Percentiles rank a stretch among this genome's conserved stretches.
These are phyloP conservation scores for Hirtodrosophila alboralis DNA, from an alignment of 2,888 invertebrate genomes.

Conservation along the genomic window DNA sequence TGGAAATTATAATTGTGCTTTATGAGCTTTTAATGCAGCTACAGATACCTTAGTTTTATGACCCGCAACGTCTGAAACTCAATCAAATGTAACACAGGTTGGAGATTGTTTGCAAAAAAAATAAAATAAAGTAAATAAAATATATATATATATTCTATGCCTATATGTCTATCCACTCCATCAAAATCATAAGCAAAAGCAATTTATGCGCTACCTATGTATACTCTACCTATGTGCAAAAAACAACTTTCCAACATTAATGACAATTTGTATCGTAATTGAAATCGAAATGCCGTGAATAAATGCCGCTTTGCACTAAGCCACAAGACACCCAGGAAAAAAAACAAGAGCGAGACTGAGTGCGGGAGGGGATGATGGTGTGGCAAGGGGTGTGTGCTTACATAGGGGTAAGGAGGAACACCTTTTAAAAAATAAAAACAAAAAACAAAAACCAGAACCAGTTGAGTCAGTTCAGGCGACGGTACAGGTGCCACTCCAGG, in stretches of 20 bases:
- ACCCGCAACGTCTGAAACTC: constrained; percentile 67
- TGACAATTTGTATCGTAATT: constrained; percentile 80
- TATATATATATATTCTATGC: too few relatives aligned
- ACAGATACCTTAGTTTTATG: constrained; percentile 54
- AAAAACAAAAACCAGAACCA: constrained; percentile 50
- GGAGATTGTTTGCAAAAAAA: constrained; percentile 46
- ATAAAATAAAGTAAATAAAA: too few relatives aligned
- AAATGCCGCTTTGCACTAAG: constrained; percentile 79
- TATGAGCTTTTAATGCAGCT: constrained; percentile 68
- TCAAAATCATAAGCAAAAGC: constrained; percentile 62
- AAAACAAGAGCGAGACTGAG: neutral
- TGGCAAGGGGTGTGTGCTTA: constrained; percentile 3
- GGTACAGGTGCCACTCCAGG: constrained; percentile 50
- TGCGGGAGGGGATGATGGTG: constrained; percentile 4
- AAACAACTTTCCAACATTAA: constrained; percentile 79
- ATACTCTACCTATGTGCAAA: constrained; percentile 41
- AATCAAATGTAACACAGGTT: constrained; percentile 74
- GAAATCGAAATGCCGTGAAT: constrained; percentile 79
- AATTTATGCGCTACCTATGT: constrained; percentile 19
- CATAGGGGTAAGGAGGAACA: constrained; percentile 64
- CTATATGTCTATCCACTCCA: constrained; percentile 60
- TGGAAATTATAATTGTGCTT: constrained; percentile 74
- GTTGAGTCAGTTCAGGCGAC: constrained; percentile 49
- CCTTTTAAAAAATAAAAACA: constrained; percentile 50
- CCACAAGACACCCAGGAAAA: constrained; percentile 16